Conservation (phyloP, 1,140 invertebrate genomes). For the Scaptomyza pallida region DNA sequence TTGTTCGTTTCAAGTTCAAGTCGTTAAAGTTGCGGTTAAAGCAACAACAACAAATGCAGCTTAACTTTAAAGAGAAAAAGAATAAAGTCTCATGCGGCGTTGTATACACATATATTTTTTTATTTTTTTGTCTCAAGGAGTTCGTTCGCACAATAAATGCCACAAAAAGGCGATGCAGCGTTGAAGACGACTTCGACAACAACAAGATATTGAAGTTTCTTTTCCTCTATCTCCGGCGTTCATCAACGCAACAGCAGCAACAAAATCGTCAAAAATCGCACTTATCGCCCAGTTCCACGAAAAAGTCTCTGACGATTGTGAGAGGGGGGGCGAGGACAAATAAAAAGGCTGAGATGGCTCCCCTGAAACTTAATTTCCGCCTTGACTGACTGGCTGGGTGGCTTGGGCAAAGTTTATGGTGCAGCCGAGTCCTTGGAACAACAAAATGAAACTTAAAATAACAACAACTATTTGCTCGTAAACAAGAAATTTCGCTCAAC, state of each 20-base stretch:
- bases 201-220: slow-evolving; percentile 13
- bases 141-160: slow-evolving; percentile 63
- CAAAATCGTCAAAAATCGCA: slow-evolving; percentile 81
- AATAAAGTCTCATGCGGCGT: slow-evolving; percentile 57
- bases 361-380: slow-evolving; percentile 77
- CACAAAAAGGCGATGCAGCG: slow-evolving; percentile 44
- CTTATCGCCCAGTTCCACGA: slow-evolving; percentile 61
- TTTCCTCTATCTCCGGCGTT: slow-evolving; percentile 38
- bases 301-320: slow-evolving; percentile 52
- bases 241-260: slow-evolving; percentile 66
- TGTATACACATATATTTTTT: slow-evolving; percentile 6
- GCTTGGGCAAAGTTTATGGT: slow-evolving; percentile 63
- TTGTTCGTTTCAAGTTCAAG: slow-evolving; percentile 46
- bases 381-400: slow-evolving; percentile 42
- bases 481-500: slow-evolving; percentile 78
- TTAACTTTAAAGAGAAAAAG: slow-evolving; percentile 40
- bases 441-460: slow-evolving; percentile 82
- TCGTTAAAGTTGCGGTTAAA: slow-evolving; percentile 64
- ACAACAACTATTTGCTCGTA: slow-evolving; percentile 82
- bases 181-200: slow-evolving; percentile 12
- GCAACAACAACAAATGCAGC: slow-evolving; percentile 43
- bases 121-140: slow-evolving; percentile 50
- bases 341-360: slow-evolving; percentile 24
- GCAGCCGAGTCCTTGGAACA: slow-evolving; percentile 68
- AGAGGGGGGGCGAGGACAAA: slow-evolving; percentile 1